These are phyloP conservation scores for Falco biarmicus DNA, from an alignment of 2,797 vertebrate species.

Conservation along the genomic window DNA sequence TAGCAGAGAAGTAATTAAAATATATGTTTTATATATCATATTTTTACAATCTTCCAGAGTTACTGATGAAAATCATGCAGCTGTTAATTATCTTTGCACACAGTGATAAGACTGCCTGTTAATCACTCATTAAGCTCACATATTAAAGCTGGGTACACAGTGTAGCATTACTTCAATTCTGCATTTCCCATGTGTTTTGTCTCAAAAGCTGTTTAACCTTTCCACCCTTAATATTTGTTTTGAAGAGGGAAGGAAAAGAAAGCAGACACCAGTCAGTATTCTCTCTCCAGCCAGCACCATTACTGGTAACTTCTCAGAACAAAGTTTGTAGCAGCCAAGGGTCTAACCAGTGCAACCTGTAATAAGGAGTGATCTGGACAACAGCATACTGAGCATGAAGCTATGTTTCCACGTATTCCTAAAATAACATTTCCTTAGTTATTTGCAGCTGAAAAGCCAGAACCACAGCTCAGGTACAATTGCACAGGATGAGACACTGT, in stretches of 20 bases:
- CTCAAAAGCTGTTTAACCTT: slow-evolving; percentile 42
- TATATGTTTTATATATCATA: background rate
- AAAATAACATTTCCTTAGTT: background rate
- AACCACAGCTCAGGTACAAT: background rate
- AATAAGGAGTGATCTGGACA: background rate
- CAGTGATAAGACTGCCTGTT: background rate
- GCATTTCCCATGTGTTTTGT: background rate
- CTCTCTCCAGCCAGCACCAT: background rate
- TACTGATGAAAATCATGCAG: background rate
- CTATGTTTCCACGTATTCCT: background rate
- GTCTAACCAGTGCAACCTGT: background rate
- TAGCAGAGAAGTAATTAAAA: background rate
- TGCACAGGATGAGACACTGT: background rate
- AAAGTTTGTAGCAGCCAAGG: background rate
- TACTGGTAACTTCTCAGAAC: background rate
- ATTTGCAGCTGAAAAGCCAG: background rate
- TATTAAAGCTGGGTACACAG: background rate
- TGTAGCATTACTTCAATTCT: background rate
- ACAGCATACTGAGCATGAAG: background rate
- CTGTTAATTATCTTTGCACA: background rate
- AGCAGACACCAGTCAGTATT: slow-evolving; percentile 5
- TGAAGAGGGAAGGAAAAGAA: background rate
- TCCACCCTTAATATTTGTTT: slow-evolving; percentile 16
- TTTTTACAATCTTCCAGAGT: background rate
- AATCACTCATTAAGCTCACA: background rate